Conservation (phyloP, 2,113 vertebrate species). For the Corythornis cristatus region DNA sequence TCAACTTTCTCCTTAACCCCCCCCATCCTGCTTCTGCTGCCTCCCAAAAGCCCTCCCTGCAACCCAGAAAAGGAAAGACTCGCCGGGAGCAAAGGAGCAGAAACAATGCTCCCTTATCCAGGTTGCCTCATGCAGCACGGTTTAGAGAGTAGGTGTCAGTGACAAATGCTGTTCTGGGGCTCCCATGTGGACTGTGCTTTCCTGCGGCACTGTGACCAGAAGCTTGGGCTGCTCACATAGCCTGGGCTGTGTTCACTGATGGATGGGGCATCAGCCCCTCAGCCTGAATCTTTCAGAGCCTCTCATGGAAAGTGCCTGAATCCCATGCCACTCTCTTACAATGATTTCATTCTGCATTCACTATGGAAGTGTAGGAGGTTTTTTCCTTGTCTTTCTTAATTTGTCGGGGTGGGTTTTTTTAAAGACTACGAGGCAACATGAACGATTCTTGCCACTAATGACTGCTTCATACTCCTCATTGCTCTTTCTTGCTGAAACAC, state of each 20-base stretch:
- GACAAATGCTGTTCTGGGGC: neutral
- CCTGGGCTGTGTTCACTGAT: neutral
- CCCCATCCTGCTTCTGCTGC: neutral
- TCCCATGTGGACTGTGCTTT: neutral
- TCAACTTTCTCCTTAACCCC: neutral
- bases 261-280: neutral
- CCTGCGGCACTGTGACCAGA: neutral
- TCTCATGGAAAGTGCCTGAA: neutral
- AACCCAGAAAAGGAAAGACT: neutral
- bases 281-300: neutral
- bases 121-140: neutral
- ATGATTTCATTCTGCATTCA: conserved; percentile 41
- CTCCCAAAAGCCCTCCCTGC: neutral
- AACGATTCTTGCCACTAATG: neutral
- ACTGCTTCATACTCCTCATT: neutral
- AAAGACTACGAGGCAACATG: neutral
- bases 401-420: neutral
- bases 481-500: neutral
- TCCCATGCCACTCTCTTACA: neutral
- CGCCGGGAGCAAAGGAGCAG: neutral
- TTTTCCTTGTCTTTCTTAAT: neutral
- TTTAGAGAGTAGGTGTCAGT: neutral
- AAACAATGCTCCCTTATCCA: neutral
- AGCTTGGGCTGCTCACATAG: neutral
- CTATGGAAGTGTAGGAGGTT: neutral